Percentiles rank a stretch among this genome's conserved stretches.
Evolutionary conservation across 2,113 vertebrate species (phyloP).

Genomic region (Charadrius vociferus): DNA sequence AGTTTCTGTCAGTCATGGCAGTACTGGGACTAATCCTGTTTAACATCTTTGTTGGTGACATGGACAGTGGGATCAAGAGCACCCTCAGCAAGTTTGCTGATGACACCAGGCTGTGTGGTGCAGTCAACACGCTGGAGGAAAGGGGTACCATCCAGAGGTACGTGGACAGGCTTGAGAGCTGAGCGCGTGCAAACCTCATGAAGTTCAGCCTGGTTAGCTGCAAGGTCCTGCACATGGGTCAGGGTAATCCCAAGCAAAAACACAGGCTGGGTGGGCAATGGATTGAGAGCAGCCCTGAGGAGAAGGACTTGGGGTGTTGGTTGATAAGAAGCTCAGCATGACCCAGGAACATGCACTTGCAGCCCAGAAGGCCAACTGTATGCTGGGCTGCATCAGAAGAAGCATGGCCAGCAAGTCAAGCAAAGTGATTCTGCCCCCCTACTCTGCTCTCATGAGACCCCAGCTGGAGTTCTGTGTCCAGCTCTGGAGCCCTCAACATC

Average conservation of each 20-base stretch:
- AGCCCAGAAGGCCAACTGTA: not conserved
- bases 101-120: not conserved
- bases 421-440: not conserved
- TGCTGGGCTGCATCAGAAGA: not conserved
- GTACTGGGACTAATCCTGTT: not conserved
- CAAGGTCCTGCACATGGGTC: not conserved
- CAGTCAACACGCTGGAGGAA: not conserved
- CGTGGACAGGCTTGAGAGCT: not conserved
- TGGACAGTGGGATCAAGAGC: not conserved
- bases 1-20: not conserved
- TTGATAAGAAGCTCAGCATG: not conserved
- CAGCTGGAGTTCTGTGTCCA: not conserved
- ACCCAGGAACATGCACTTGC: not conserved
- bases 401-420: not conserved
- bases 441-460: not conserved
- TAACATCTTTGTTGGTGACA: not conserved
- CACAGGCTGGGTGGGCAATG: not conserved
- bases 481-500: too few relatives aligned
- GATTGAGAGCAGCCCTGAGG: not conserved
- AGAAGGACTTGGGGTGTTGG: not conserved
- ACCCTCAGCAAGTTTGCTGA: not conserved
- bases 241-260: not conserved
- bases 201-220: not conserved
- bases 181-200: not conserved
- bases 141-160: not conserved